These are phyloP conservation scores for Agrilus mali DNA, from an alignment of 2,888 invertebrate species.

Conservation along the genomic window DNA sequence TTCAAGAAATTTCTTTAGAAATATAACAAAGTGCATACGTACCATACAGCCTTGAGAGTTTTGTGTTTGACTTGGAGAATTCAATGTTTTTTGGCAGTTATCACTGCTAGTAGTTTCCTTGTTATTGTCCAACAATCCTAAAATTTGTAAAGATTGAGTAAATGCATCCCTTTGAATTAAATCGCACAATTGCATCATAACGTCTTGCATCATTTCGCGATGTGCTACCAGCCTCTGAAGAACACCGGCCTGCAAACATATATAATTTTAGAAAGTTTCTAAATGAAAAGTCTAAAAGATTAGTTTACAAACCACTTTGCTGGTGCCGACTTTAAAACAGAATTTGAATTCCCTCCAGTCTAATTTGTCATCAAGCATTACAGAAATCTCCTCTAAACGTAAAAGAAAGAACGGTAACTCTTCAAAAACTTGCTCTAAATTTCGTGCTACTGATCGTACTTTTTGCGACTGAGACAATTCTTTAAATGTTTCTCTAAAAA, in stretches of 20 bases:
- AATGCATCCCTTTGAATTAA: constrained; percentile 50
- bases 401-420: constrained; percentile 49
- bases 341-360: constrained; percentile 51
- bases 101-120: background rate
- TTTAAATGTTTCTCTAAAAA: constrained; percentile 43
- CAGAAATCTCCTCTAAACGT: constrained; percentile 47
- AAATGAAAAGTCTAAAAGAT: constrained; percentile 5
- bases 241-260: constrained; percentile 35
- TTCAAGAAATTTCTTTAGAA: no score
- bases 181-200: constrained; percentile 41
- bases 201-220: constrained; percentile 36
- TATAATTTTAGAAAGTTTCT: background rate
- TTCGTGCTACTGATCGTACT: constrained; percentile 45
- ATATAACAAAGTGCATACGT: no score
- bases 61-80: no score
- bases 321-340: constrained; percentile 48
- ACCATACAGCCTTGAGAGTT: no score
- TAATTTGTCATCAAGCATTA: constrained; percentile 47
- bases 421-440: constrained; percentile 48
- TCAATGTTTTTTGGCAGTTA: no score
- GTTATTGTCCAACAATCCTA: constrained; percentile 38
- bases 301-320: constrained; percentile 42
- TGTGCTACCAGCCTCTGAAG: constrained; percentile 38
- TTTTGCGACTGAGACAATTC: constrained; percentile 47
- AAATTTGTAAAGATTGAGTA: constrained; percentile 41